Evolutionary conservation across 2,113 vertebrate genomes (phyloP), one percentile per base, ranked within the genome.

Genomic region (Choloepus hoffmanni): DNA sequence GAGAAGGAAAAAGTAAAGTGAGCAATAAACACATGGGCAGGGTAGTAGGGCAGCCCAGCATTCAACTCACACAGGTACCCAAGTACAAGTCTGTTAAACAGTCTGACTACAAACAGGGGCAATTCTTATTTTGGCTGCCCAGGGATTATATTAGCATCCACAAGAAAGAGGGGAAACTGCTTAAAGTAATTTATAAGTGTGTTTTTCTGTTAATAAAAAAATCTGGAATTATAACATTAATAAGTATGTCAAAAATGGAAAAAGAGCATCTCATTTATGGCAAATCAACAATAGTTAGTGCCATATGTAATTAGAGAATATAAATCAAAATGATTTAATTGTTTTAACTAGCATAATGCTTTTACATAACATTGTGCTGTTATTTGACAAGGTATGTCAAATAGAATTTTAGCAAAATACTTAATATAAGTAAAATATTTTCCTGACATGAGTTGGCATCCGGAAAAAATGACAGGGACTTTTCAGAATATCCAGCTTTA

Each of bases 401-500:
- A 53, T 36, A 92, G 48, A 43, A 78, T 88, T 88, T 90, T 30
- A 78, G 55, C 16, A 89, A 91, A 82, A 92, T 70, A 23, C 19
- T 74, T 68, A 65, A 63, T 85, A 67, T 21, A 55, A 43, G n/a
- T 88, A 26, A 62, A 81, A 18, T 36, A 85, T 36, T 86, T 95
- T 94, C 92, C 91, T 81, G 79, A 84, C 72, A 24, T 55, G 26
- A 92, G 15, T 48, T 89, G 92, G 3, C 40, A 74, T 77, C 79
- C 16, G 77, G 96, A 97, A 92, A 85, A 5, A 18, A 85, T 90
- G 93, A 87, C 2, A 40, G 77, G 73, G 45, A 7, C 70, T 85
- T 88, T 78, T 95, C 48, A 0, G 14, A 90, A 7, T 1, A 89
- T 97, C 98, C 43, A 92, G 58, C 48, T 98, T 98, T 98, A 98